phyloP scores from a whole-genome alignment of 37 sponge, comb jelly and placozoan genomes.

The Tethya wilhelma region DNA sequence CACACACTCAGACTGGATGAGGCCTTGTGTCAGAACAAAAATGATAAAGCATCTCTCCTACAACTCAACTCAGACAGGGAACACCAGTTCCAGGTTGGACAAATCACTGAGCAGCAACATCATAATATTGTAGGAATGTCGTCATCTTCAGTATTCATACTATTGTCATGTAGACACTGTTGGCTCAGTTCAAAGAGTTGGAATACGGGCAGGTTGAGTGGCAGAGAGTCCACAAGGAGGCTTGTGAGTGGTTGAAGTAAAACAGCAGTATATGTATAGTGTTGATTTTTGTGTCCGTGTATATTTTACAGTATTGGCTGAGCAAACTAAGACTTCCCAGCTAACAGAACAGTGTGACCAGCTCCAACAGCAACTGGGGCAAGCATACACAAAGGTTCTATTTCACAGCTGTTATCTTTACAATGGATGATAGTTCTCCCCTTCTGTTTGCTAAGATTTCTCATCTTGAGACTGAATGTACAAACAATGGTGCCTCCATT shows the following conservation, averaged over 20 bases:
- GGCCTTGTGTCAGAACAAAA: conserved; percentile 27
- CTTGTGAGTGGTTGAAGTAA: conserved; percentile 20
- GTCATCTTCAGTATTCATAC: neutral
- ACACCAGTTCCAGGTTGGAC: conserved; percentile 42
- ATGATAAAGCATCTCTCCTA: conserved; percentile 15
- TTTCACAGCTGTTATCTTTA: neutral
- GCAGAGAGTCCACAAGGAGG: conserved; percentile 10
- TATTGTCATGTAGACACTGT: conserved; percentile 32
- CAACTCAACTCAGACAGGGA: conserved; percentile 12
- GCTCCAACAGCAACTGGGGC: neutral
- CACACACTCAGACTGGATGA: conserved; percentile 70
- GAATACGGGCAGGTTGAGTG: conserved; percentile 16
- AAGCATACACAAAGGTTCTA: neutral
- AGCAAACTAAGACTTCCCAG: neutral
- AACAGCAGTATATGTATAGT: neutral
- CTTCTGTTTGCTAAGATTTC: neutral
- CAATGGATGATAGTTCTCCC: neutral
- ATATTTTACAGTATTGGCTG: neutral
- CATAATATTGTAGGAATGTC: neutral
- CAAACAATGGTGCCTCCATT: neutral
- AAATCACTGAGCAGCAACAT: neutral
- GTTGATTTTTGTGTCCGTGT: neutral
- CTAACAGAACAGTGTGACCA: neutral
- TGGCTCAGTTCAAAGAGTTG: conserved; percentile 33
- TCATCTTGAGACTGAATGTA: neutral